Base-by-base conservation (phyloP, 2,888 invertebrate species). In the Maniola hyperantus region DNA sequence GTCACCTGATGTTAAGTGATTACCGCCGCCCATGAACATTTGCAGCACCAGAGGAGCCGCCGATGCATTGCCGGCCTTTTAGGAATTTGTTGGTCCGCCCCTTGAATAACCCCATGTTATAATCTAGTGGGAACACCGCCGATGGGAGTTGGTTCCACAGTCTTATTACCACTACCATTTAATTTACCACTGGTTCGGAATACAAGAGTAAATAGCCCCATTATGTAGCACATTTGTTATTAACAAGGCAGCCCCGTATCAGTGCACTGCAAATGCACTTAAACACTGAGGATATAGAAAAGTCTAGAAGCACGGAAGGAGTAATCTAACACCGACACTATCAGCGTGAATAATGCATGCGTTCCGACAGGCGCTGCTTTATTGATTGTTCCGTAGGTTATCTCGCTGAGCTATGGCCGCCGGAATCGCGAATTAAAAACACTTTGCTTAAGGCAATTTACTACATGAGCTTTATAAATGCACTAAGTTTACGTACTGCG, bases 321-420 rank as follows among this genome's bases (percentile, higher is more conserved):
- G 82, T 82, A 82, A 83, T 83, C 83, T 83, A 81, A 83, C 83
- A 83, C 79, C 74, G 83, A 83, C 84, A 76, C 69, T 80, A 83
- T 83, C 83, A 77, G 73, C 74, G 79, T 68, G 82, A 83, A 83
- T 84, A 83, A 84, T 83, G 79, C 77, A 83, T 79, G 78, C 72
- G 71, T 76, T 79, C 80, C 69, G 69, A 63, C 69, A 63, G 55
- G 61, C 58, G 77, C 79, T 72, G 71, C 68, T 70, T 72, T 73
- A 76, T 76, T 74, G 76, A 77, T 77, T 71, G 68, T 68, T 64
- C 62, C 46, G 53, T 51, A 67, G 74, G 73, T 73, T 73, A 73
- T 73, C 72, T 70, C 53, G 62, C 67, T 71, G 74, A 73, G 72
- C 70, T 70, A 71, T 71, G 71, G 69, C 66, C 66, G 65, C 46